These are phyloP conservation scores for Mesocricetus auratus DNA, from an alignment of 2,113 vertebrate species.

Conservation along the genomic window DNA sequence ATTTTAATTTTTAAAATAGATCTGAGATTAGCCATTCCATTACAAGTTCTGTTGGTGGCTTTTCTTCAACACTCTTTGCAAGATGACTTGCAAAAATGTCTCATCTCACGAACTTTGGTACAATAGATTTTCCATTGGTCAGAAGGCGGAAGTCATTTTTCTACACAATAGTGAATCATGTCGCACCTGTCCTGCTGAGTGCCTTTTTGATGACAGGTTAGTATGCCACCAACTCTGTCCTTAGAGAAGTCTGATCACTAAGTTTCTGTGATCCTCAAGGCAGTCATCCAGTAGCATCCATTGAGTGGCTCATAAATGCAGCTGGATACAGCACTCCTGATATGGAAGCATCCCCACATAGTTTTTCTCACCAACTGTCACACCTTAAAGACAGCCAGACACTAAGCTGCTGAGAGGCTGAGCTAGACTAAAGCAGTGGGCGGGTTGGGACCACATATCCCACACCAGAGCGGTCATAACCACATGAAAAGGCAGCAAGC, in stretches of 20 bases:
- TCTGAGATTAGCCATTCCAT: constrained; percentile 71
- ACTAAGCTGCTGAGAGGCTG: constrained; percentile 75
- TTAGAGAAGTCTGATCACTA: neutral
- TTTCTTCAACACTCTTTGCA: constrained; percentile 70
- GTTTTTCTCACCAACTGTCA: neutral
- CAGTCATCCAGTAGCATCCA: neutral
- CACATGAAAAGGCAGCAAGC: constrained; percentile 66
- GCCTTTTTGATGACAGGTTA: constrained; percentile 60
- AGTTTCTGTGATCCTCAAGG: neutral
- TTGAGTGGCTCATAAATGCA: neutral
- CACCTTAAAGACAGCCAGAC: constrained; percentile 47
- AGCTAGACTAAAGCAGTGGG: constrained; percentile 67
- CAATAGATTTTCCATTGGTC: constrained; percentile 63
- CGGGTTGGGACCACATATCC: neutral
- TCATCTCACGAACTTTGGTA: constrained; percentile 78
- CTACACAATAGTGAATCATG: neutral
- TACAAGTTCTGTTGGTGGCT: constrained; percentile 66
- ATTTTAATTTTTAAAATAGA: constrained; percentile 77
- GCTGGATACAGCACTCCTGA: neutral
- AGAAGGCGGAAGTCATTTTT: constrained; percentile 65
- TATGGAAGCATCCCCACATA: neutral
- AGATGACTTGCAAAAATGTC: constrained; percentile 71
- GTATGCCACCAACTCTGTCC: constrained; percentile 57
- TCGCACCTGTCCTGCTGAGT: constrained; percentile 53
- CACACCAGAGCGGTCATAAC: constrained; percentile 61